Evolutionary conservation across 1,140 invertebrate genomes (phyloP).

Genomic region (Geopemphigus sp.): DNA sequence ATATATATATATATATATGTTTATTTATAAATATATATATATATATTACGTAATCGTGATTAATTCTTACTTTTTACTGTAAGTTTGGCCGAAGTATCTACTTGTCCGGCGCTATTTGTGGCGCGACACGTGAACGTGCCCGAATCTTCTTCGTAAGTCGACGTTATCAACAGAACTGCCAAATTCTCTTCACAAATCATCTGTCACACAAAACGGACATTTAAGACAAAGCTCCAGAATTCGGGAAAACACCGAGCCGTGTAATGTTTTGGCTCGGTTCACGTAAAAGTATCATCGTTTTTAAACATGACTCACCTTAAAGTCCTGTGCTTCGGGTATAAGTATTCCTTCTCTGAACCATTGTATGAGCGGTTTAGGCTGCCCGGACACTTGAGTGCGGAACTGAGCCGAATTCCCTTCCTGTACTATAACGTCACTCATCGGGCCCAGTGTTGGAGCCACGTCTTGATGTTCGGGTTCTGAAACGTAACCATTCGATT

Average conservation of each 20-base stretch:
- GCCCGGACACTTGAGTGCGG: constrained; percentile 76
- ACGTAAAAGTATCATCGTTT: too few relatives aligned
- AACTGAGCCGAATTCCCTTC: constrained; percentile 87
- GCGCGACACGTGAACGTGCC: constrained; percentile 89
- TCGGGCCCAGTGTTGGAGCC: constrained; percentile 71
- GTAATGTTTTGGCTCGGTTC: too few relatives aligned
- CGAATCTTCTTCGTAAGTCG: constrained; percentile 90
- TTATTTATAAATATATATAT: constrained; percentile 10
- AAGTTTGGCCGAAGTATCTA: constrained; percentile 87
- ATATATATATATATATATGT: constrained; percentile 21
- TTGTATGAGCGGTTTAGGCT: constrained; percentile 78
- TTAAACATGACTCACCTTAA: constrained; percentile 80
- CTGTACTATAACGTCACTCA: constrained; percentile 77
- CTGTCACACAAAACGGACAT: constrained; percentile 59
- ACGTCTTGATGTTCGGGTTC: constrained; percentile 76
- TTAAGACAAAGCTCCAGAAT: too few relatives aligned
- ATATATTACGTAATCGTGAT: constrained; percentile 54
- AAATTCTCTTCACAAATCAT: constrained; percentile 90
- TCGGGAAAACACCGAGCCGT: too few relatives aligned
- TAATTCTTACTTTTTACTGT: constrained; percentile 97
- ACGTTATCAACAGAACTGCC: constrained; percentile 83
- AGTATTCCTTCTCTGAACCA: constrained; percentile 87
- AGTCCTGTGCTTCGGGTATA: constrained; percentile 86
- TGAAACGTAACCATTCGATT: constrained; percentile 52
- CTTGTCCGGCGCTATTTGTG: constrained; percentile 84